phyloP scores from a whole-genome alignment of 2,113 vertebrate genomes.

The Perca fluviatilis region DNA sequence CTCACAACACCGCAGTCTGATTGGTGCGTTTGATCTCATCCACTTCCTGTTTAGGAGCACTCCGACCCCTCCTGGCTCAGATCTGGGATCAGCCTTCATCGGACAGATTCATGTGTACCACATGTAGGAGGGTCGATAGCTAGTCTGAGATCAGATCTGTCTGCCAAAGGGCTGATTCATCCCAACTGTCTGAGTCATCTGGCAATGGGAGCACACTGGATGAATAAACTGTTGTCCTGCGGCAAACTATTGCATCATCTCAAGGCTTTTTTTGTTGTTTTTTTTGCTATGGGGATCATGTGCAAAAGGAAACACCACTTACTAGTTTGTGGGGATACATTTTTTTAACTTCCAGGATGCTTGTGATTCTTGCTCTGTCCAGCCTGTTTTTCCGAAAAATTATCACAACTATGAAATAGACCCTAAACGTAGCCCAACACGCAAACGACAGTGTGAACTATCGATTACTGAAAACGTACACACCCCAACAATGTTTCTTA shows the following conservation, averaged over 20 bases:
- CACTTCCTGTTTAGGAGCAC: conserved; percentile 71
- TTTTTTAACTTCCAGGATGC: background rate
- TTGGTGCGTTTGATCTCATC: conserved; percentile 75
- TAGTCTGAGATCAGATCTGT: conserved; percentile 57
- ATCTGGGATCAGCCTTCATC: conserved; percentile 60
- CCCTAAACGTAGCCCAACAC: background rate
- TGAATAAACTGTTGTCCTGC: conserved; percentile 13
- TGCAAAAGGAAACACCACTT: background rate
- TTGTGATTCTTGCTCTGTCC: background rate
- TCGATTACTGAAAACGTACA: background rate
- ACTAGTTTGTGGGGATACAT: background rate
- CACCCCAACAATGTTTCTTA: background rate
- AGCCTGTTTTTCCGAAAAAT: background rate
- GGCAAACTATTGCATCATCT: conserved; percentile 24
- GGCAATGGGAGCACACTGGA: conserved; percentile 4
- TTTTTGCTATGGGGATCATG: background rate
- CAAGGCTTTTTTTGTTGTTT: background rate
- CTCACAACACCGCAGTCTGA: conserved; percentile 75
- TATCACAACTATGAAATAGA: background rate
- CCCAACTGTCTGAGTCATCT: conserved; percentile 40
- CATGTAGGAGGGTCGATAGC: conserved; percentile 54
- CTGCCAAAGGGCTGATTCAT: conserved; percentile 51
- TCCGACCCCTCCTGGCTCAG: conserved; percentile 41
- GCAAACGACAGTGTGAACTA: background rate
- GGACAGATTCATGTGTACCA: conserved; percentile 19